Evolutionary conservation across 2,113 vertebrate species (phyloP), one percentile per base, ranked within the genome.

Genomic region (Cyphomyrus discorhynchus): DNA sequence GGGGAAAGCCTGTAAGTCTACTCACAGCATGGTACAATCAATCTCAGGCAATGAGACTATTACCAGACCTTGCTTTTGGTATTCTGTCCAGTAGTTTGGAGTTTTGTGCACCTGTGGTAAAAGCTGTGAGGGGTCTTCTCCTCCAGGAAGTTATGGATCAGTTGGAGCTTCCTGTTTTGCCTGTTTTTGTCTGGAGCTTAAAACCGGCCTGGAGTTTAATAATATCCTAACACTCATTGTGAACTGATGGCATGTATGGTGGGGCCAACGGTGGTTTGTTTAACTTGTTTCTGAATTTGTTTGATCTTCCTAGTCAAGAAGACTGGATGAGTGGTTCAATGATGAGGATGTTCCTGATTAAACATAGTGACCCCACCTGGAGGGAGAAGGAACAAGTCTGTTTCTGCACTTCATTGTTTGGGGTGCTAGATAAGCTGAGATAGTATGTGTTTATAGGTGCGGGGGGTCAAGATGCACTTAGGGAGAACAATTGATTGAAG

Each of bases 381-480:
- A 56, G 13, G 62, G 62, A 27, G 62, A 27, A 70, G n/a, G 62
- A 74, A 46, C 82, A 46, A 27, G 24, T 85, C 1, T 85, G 46
- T 46, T 85, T 92, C 91, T 47, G 90, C 77, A 87, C 52, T 90
- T 89, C 89, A 91, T 70, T 92, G 84, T 93, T 93, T 90, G 70
- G 91, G 90, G 83, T 91, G 74, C 83, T n/a, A 91, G 92, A 94
- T 92, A 93, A 92, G 89, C 31, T 58, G 77, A 11, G 0, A 56
- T 31, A 49, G 80, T 85, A 86, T 42, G n/a, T 91, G 91, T 42
- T 11, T 85, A 46, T 42, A 45, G 58, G 27, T 9, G 62, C 0
- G n/a, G 58, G 58, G 45, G 58, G 56, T 45, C 21, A 19, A 88
- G n/a, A 88, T 77, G 88, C 19, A 17, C 24, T 31, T 21, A 74